phyloP scores from a whole-genome alignment of 2,888 invertebrate genomes.

The Leucania comma region DNA sequence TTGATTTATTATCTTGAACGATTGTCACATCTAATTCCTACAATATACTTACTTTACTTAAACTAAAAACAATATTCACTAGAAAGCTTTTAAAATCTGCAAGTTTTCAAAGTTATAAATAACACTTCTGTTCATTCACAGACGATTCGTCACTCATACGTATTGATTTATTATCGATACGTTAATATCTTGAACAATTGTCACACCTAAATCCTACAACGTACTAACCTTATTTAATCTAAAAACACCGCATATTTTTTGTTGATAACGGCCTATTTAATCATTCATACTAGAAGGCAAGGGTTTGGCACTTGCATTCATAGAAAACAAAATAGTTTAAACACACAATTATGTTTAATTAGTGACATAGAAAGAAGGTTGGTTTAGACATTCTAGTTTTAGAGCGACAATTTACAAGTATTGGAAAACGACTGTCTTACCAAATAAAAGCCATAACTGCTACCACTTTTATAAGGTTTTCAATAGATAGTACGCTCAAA shows the following conservation, averaged over 20 bases:
- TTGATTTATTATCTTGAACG: conserved; percentile 30
- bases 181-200: conserved; percentile 33
- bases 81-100: background rate
- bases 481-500: too few relatives aligned
- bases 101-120: background rate
- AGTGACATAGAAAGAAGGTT: background rate
- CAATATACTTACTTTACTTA: conserved; percentile 16
- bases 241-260: conserved; percentile 14
- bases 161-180: conserved; percentile 20
- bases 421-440: too few relatives aligned
- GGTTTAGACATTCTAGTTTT: too few relatives aligned
- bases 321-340: conserved; percentile 2
- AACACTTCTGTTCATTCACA: background rate
- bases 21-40: conserved; percentile 29
- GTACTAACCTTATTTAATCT: conserved; percentile 26
- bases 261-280: conserved; percentile 34
- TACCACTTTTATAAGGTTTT: too few relatives aligned
- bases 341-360: background rate
- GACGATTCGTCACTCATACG: conserved; percentile 13
- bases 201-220: conserved; percentile 24
- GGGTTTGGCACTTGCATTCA: background rate
- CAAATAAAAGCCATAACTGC: too few relatives aligned
- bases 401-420: too few relatives aligned
- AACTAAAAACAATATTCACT: conserved; percentile 22
- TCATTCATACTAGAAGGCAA: background rate